Percentiles rank a stretch among this genome's conserved stretches.
phyloP scores from a whole-genome alignment of 2,888 invertebrate species.

The Heliconius erato region DNA sequence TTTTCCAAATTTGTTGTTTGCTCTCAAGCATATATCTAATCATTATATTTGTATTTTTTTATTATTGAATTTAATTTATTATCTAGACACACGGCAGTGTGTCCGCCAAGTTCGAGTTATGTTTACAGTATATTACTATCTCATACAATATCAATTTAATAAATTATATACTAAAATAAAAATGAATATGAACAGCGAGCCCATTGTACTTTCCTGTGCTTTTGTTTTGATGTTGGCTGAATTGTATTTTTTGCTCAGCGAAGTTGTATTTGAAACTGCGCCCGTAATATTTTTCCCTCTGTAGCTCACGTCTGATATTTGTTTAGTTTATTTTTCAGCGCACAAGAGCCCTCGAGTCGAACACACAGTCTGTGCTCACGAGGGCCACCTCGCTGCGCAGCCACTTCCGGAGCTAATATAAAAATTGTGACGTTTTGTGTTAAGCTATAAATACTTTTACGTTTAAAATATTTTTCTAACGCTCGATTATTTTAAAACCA shows the following conservation, averaged over 20 bases:
- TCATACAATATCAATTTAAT: not conserved
- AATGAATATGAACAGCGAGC: slow-evolving; percentile 9
- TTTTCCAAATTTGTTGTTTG: no score
- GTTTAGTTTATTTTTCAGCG: slow-evolving; percentile 79
- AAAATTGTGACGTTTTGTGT: slow-evolving; percentile 69
- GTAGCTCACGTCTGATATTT: slow-evolving; percentile 72
- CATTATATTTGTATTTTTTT: no score
- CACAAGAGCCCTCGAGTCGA: slow-evolving; percentile 73
- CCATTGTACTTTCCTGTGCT: slow-evolving; percentile 26
- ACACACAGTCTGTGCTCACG: slow-evolving; percentile 75
- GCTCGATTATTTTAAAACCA: slow-evolving; percentile 40
- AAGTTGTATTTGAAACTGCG: slow-evolving; percentile 66
- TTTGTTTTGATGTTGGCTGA: slow-evolving; percentile 36
- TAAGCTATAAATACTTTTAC: slow-evolving; percentile 61
- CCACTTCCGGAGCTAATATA: slow-evolving; percentile 70
- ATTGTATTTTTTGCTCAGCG: slow-evolving; percentile 56
- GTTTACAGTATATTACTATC: not conserved
- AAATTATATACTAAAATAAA: slow-evolving; percentile 18
- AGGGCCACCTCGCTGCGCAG: slow-evolving; percentile 63
- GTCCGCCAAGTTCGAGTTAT: no score
- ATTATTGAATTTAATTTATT: no score
- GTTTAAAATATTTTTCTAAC: slow-evolving; percentile 44
- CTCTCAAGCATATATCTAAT: no score
- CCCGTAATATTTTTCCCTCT: slow-evolving; percentile 68
- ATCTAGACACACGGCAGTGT: no score